A percentile compares a stretch with the other conserved stretches of the same genome.
phyloP scores from a whole-genome alignment of 2,113 vertebrate genomes.

The Datnioides undecimradiatus region DNA sequence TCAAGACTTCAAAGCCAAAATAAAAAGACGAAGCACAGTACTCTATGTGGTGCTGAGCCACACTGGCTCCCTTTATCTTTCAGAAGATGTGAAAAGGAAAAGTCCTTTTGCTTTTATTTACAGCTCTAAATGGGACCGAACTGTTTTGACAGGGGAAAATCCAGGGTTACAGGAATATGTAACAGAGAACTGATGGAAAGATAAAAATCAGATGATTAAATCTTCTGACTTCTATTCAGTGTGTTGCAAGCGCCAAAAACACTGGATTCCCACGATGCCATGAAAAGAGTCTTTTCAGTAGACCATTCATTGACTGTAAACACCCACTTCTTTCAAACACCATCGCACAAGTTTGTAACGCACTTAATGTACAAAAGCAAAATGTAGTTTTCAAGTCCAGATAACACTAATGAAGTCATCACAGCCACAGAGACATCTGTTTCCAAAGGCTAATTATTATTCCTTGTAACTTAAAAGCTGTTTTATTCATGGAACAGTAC shows the following conservation, averaged over 20 bases:
- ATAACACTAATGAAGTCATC: background rate
- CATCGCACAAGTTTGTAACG: background rate
- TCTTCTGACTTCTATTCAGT: background rate
- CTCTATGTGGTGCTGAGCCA: background rate
- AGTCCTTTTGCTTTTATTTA: background rate
- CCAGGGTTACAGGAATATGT: background rate
- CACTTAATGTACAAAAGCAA: background rate
- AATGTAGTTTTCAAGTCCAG: background rate
- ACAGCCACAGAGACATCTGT: background rate
- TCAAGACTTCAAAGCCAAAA: conserved; percentile 27
- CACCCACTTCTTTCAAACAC: background rate
- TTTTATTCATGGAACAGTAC: background rate
- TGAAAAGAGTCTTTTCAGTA: background rate
- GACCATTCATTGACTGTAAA: background rate
- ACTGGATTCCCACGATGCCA: background rate
- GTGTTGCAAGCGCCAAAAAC: conserved; percentile 1
- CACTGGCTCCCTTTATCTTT: background rate
- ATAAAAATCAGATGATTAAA: background rate
- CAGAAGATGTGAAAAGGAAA: background rate
- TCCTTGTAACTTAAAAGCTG: background rate
- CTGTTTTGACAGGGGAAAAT: conserved; percentile 7
- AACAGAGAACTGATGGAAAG: conserved; percentile 3
- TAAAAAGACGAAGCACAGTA: background rate
- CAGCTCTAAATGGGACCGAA: conserved; percentile 11
- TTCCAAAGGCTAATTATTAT: background rate